Conservation (phyloP, 1,140 invertebrate genomes). For the Drosophila tsacasi region DNA sequence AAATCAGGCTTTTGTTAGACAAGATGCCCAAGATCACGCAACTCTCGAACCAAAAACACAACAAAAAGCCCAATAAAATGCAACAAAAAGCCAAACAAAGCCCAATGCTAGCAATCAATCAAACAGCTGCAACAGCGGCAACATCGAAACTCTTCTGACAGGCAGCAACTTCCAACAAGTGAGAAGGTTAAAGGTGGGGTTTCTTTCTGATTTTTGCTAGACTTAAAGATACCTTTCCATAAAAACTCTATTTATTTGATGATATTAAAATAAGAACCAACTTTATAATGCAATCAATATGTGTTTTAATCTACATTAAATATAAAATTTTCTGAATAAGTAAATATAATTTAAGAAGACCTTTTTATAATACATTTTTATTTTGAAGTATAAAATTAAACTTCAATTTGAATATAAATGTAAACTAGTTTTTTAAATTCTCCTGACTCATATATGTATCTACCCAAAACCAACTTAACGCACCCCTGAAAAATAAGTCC, state of each 20-base stretch:
- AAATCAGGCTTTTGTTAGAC: slow-evolving; percentile 45
- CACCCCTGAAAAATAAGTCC: neutral
- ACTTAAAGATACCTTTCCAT: neutral
- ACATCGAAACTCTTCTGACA: slow-evolving; percentile 66
- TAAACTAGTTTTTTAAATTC: too few relatives aligned
- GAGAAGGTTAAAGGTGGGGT: neutral
- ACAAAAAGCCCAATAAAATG: slow-evolving; percentile 16
- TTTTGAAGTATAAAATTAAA: too few relatives aligned
- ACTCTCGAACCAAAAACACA: slow-evolving; percentile 7
- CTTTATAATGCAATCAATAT: too few relatives aligned
- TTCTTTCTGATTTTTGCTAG: neutral
- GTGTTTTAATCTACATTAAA: neutral
- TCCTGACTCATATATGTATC: too few relatives aligned
- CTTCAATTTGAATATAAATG: too few relatives aligned
- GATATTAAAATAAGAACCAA: too few relatives aligned
- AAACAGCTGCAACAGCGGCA: slow-evolving; percentile 78
- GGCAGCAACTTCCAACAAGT: slow-evolving; percentile 67
- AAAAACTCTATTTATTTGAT: too few relatives aligned
- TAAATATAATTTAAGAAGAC: too few relatives aligned
- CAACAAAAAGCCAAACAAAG: slow-evolving; percentile 44
- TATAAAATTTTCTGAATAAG: neutral
- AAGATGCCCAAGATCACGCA: slow-evolving; percentile 39
- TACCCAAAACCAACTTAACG: neutral
- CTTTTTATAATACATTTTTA: too few relatives aligned
- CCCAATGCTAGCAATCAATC: slow-evolving; percentile 81